Evolutionary conservation across 2,113 vertebrate species (phyloP).

Genomic region (Phaetusa simplex): DNA sequence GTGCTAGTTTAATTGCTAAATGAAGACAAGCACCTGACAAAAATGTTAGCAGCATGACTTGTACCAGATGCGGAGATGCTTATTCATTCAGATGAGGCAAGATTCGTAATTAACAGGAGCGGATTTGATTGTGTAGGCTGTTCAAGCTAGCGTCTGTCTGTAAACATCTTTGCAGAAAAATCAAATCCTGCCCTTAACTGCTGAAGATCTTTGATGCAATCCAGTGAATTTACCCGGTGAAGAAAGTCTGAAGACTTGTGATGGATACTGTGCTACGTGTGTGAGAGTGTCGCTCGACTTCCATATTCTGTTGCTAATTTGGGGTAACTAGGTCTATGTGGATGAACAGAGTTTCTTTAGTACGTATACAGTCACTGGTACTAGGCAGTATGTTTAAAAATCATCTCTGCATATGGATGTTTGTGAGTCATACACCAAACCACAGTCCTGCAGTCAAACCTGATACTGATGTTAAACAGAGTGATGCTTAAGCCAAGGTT

Average conservation of each 20-base stretch:
- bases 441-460: background rate
- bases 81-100: conserved; percentile 24
- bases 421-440: background rate
- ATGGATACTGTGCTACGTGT: background rate
- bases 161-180: background rate
- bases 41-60: conserved; percentile 24
- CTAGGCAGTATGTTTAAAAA: background rate
- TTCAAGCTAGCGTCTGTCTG: background rate
- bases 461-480: background rate
- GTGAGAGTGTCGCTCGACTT: background rate
- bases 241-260: background rate
- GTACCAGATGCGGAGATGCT: conserved; percentile 24
- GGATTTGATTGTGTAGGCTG: conserved; percentile 11
- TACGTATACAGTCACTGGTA: fast-evolving
- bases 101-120: conserved; percentile 4
- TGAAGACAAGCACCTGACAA: conserved; percentile 17
- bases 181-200: background rate
- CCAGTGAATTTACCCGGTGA: background rate
- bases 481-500: background rate
- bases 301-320: background rate
- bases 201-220: background rate
- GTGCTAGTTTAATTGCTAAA: conserved; percentile 31
- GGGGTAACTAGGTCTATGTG: background rate
- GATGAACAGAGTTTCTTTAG: background rate
- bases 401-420: background rate